Conservation (phyloP, 2,113 vertebrate species). For the Pheucticus melanocephalus region DNA sequence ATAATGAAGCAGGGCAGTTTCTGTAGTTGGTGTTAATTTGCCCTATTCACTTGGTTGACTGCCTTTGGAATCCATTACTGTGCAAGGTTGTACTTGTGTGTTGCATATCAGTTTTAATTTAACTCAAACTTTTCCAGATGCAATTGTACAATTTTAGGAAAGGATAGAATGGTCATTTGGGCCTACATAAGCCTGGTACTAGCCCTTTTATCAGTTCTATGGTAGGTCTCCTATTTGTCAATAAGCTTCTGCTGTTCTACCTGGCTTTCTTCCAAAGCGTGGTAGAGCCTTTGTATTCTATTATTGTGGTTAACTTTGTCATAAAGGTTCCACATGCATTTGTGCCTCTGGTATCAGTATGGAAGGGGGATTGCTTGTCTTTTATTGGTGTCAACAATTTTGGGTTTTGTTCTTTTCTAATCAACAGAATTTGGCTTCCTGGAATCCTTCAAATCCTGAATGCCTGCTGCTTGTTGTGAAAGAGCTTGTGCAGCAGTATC, state of each 20-base stretch:
- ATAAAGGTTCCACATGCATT: neutral
- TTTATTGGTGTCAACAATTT: neutral
- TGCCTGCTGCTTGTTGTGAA: constrained; percentile 93
- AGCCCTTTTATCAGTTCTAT: neutral
- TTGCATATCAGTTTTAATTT: neutral
- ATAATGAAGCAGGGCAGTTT: neutral
- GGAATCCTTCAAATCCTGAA: constrained; percentile 90
- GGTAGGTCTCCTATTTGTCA: neutral
- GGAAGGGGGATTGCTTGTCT: neutral
- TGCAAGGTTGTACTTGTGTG: neutral
- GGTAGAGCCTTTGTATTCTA: neutral
- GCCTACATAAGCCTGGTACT: neutral
- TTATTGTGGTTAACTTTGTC: neutral
- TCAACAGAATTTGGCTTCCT: constrained; percentile 87
- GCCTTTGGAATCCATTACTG: neutral
- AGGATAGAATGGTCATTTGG: neutral
- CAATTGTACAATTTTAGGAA: neutral
- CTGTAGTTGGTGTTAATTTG: neutral
- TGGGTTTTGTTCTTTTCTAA: neutral
- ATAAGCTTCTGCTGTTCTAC: neutral
- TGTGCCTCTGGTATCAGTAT: neutral
- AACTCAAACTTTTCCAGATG: neutral
- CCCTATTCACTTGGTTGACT: neutral
- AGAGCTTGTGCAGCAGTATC: constrained; percentile 96
- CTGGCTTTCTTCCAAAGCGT: neutral